Evolutionary conservation across 2,888 invertebrate genomes (phyloP), one percentile per base, ranked within the genome.

Genomic region (Schizaphis graminum): DNA sequence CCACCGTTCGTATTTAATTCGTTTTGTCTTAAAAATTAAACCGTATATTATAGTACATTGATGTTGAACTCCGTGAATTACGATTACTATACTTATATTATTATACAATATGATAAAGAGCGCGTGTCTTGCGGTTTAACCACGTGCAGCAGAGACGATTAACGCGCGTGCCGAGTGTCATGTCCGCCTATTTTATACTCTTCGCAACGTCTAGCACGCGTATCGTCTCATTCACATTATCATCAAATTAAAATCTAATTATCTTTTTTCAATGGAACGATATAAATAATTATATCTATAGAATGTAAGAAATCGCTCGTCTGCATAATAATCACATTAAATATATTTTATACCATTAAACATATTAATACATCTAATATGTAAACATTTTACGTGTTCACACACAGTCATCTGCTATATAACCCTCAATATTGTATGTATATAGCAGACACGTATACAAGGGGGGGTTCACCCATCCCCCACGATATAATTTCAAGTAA

Each of bases 91-190:
- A 35, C 35, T 0, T 67, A 67, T 41, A 41, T n/a, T 77, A 77
- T 5, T 35, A 77, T 77, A 77, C 35, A 8, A 35, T 35, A 77
- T 21, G 35, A 35, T 77, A 77, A 77, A 35, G 77, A 77, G 35
- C 86, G 44, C 86, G 86, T 86, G 86, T 13, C 26, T 44, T 86
- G 86, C 86, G 86, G 86, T 47, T 86, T 86, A 28, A 86, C 28
- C 44, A 47, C 86, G 86, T 28, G 28, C 86, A 3, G 44, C 86
- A 7, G 44, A 77, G 77, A 35, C 77, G 77, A 77, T 77, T 35
- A 35, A 21, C 8, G 35, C 77, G 77, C 77, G 77, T 77, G 77
- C 35, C 77, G 77, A 77, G 35, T 35, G 35, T 35, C 21, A 35
- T 77, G 35, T 77, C 21, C 7, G 77, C 77, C 35, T 77, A 77